phyloP scores from a whole-genome alignment of 2,888 invertebrate species.

The Philaethria dido region DNA sequence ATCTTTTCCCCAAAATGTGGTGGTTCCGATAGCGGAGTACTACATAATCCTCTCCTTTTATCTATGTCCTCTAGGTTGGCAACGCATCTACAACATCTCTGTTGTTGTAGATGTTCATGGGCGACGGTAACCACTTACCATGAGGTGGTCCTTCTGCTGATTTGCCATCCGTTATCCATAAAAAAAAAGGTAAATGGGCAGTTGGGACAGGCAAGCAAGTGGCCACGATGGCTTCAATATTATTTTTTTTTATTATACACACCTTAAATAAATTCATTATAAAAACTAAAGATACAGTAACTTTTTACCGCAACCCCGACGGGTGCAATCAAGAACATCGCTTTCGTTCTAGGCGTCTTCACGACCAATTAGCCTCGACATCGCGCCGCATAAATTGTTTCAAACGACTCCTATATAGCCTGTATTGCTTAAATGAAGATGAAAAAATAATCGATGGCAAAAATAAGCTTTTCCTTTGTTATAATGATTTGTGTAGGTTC shows the following conservation, averaged over 20 bases:
- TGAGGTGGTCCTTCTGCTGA: too few species aligned
- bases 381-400: constrained; percentile 74
- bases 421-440: constrained; percentile 42
- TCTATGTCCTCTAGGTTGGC: too few species aligned
- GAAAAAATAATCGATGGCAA: constrained; percentile 47
- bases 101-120: too few species aligned
- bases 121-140: too few species aligned
- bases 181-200: too few species aligned
- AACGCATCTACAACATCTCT: too few species aligned
- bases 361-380: constrained; percentile 74
- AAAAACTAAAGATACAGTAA: constrained; percentile 23
- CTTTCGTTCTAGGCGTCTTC: constrained; percentile 64
- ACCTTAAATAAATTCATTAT: background rate
- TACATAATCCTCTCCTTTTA: too few species aligned
- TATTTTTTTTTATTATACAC: background rate
- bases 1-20: too few species aligned
- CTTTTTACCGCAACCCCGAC: constrained; percentile 40
- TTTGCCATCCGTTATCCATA: too few species aligned
- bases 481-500: background rate
- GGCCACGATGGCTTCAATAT: too few species aligned
- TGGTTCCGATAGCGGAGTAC: too few species aligned
- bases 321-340: constrained; percentile 68
- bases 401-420: constrained; percentile 58
- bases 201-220: too few species aligned
- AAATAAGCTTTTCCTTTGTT: background rate